phyloP scores from a whole-genome alignment of 2,113 vertebrate genomes.

The Sakesphorus luctuosus region DNA sequence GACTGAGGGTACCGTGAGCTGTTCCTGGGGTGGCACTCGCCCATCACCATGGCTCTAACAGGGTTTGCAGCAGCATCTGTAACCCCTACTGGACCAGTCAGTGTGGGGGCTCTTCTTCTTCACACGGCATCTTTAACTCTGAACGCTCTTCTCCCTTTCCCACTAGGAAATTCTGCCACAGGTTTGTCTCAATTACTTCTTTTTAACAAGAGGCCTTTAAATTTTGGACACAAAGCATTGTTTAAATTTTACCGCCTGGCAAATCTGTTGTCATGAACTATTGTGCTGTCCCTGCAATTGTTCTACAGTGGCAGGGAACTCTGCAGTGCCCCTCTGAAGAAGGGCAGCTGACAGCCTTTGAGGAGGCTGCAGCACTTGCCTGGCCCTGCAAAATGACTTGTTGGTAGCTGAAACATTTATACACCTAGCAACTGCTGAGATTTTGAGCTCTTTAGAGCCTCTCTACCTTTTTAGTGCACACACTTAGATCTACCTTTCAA shows the following conservation, averaged over 20 bases:
- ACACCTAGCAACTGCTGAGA: background rate
- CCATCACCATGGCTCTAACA: background rate
- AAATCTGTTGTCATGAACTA: background rate
- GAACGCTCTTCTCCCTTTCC: background rate
- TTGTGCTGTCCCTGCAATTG: background rate
- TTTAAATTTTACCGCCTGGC: background rate
- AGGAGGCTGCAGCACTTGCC: background rate
- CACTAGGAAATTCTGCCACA: background rate
- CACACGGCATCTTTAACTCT: background rate
- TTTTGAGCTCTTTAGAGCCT: background rate
- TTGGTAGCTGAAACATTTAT: background rate
- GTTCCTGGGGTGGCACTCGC: background rate
- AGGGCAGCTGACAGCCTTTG: background rate
- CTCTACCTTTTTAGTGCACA: background rate
- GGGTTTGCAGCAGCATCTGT: background rate
- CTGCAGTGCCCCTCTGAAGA: background rate
- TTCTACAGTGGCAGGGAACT: background rate
- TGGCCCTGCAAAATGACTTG: background rate
- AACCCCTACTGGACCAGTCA: rapidly evolving
- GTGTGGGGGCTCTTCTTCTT: rapidly evolving
- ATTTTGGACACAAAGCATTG: background rate
- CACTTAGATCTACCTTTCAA: background rate
- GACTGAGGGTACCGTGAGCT: no score
- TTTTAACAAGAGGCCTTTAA: background rate
- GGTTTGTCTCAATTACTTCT: background rate